phyloP scores from a whole-genome alignment of 1,140 invertebrate genomes.

The Drosophila kepulauana region DNA sequence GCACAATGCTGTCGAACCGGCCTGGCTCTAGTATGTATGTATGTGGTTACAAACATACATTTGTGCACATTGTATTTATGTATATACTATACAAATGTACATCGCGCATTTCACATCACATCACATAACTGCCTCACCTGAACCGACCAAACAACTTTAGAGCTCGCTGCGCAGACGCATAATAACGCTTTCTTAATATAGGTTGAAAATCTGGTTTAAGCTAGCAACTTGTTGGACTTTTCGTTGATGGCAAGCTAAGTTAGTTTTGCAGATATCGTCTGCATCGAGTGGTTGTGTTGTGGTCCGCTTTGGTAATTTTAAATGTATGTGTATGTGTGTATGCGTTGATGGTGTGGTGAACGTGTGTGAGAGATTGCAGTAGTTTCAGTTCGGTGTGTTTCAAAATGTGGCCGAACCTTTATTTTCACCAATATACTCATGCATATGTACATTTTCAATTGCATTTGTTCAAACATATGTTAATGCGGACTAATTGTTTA shows the following conservation, averaged over 20 bases:
- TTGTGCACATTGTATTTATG: neutral
- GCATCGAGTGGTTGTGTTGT: slow-evolving; percentile 47
- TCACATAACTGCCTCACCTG: slow-evolving; percentile 30
- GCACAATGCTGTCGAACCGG: too few species aligned
- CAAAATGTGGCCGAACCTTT: neutral
- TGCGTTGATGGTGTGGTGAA: neutral
- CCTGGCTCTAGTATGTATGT: too few species aligned
- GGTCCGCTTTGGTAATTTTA: slow-evolving; percentile 26
- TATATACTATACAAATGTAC: neutral
- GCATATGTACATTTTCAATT: neutral
- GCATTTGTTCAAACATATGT: too few species aligned
- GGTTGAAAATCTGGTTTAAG: neutral
- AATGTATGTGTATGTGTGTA: slow-evolving; percentile 3
- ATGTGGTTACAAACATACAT: too few species aligned
- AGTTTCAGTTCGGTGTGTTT: slow-evolving; percentile 18
- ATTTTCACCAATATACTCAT: neutral
- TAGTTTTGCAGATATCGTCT: slow-evolving; percentile 69
- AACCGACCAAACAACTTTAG: slow-evolving; percentile 49
- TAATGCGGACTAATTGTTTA: too few species aligned
- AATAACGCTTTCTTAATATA: slow-evolving; percentile 2
- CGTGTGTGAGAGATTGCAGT: slow-evolving; percentile 4
- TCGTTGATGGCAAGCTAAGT: slow-evolving; percentile 37
- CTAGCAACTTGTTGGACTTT: slow-evolving; percentile 54
- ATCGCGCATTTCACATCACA: neutral
- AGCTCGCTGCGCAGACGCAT: slow-evolving; percentile 12